Percentiles rank a stretch among this genome's conserved stretches.
Conservation (phyloP, 2,113 vertebrate genomes). For the Noctilio leporinus region DNA sequence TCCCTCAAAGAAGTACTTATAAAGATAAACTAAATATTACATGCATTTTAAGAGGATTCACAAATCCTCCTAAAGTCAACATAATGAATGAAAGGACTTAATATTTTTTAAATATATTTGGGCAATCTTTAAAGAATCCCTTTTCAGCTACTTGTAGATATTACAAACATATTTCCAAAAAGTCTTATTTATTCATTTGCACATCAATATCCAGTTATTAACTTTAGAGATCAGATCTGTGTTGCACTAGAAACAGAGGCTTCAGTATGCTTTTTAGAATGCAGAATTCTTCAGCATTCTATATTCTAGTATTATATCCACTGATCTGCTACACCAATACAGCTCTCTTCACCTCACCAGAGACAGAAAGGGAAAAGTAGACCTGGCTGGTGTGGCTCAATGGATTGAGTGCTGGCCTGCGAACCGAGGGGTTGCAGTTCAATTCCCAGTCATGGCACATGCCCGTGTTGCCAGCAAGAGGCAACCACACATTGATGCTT, state of each 20-base stretch:
- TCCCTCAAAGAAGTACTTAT: not conserved
- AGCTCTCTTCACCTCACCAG: not conserved
- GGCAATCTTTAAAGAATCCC: not conserved
- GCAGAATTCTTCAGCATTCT: not conserved
- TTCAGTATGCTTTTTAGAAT: not conserved
- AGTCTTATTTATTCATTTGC: slow-evolving; percentile 2
- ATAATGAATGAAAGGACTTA: slow-evolving; percentile 7
- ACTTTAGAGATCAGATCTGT: not conserved
- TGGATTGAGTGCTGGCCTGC: too few relatives aligned
- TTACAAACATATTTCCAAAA: slow-evolving; percentile 14
- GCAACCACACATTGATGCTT: too few relatives aligned
- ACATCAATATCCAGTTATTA: not conserved
- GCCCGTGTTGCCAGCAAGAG: too few relatives aligned
- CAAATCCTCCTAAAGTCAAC: not conserved
- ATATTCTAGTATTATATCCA: not conserved
- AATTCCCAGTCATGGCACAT: too few relatives aligned
- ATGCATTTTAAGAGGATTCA: not conserved
- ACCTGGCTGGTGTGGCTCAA: too few relatives aligned
- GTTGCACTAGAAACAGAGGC: slow-evolving; percentile 1
- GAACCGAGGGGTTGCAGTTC: too few relatives aligned
- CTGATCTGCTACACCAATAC: not conserved
- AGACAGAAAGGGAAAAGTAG: not conserved
- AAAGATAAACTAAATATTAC: not conserved
- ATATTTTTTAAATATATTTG: slow-evolving; percentile 21
- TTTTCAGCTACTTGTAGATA: not conserved